Evolutionary conservation across 1,140 invertebrate genomes (phyloP), one percentile per base, ranked within the genome.

Genomic region (Aculops lycopersici): DNA sequence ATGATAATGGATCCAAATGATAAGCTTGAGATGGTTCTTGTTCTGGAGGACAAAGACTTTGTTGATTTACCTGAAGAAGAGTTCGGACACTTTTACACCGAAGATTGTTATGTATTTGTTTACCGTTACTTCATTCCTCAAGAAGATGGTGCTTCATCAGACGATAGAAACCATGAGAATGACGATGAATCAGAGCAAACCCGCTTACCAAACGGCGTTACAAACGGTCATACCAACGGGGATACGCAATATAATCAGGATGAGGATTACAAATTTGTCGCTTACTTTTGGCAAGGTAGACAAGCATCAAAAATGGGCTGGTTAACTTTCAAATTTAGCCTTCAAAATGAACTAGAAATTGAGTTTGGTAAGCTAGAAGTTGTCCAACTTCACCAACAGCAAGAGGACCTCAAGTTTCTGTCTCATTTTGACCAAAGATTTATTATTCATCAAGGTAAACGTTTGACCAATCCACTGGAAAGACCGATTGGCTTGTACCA

Each of bases 261-360:
- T 51, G 79, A 84, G 49, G 77, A 88, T 54, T 81, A 76, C 48
- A 77, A 90, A 51, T 92, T 80, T 60, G 79, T 90, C 21, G 86
- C 95, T 5, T 97, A 97, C 56, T 98, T 98, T 59, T 98, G 90
- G 90, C 90, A 98, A 63, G 84, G 86, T 1, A 60, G 90, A 45
- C 73, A 90, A 52, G 86, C 90, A 2, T 73, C 75, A 36, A 97
- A 97, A 58, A 95, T 95, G 84, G 90, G 88, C 17, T 97, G 88
- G 88, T 64, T 97, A 0, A 94, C 83, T 5, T 98, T 98, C 58
- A 97, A 88, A 1, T 97, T 97, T 59, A 74, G 76, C 48, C 64
- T 95, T 41, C 81, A 94, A 59, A 84, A 92, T 53, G 94, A 90
- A 59, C 97, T 97, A 61, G 88, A 95, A 58, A 67, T 72, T 16